phyloP scores from a whole-genome alignment of 1,140 invertebrate species.

The Bombyx mori region DNA sequence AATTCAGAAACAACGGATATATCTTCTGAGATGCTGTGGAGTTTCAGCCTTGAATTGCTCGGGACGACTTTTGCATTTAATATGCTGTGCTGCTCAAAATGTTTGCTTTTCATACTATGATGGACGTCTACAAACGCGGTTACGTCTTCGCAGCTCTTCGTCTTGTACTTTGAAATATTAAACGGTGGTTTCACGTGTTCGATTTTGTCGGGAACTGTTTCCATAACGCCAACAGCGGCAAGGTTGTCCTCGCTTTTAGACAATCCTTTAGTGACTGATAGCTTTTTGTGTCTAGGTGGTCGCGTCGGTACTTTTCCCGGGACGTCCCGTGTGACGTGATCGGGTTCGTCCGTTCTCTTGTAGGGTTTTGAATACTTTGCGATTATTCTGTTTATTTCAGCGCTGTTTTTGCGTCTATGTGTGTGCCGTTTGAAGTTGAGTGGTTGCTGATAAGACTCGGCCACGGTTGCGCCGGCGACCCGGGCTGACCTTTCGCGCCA shows the following conservation, averaged over 20 bases:
- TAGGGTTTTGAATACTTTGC: slow-evolving; percentile 61
- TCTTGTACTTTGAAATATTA: slow-evolving; percentile 48
- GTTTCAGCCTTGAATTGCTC: slow-evolving; percentile 23
- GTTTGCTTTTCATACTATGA: slow-evolving; percentile 42
- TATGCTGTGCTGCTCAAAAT: slow-evolving; percentile 58
- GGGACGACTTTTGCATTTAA: slow-evolving; percentile 38
- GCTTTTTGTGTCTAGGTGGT: slow-evolving; percentile 48
- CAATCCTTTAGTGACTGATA: slow-evolving; percentile 33
- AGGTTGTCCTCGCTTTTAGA: slow-evolving; percentile 61
- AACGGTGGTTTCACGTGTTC: slow-evolving; percentile 21
- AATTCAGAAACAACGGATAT: slow-evolving; percentile 29
- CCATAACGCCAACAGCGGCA: slow-evolving; percentile 38
- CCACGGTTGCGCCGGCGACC: slow-evolving; percentile 56
- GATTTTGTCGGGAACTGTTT: slow-evolving; percentile 31
- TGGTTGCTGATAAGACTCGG: slow-evolving; percentile 65
- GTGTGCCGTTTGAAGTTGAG: slow-evolving; percentile 62
- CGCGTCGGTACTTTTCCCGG: slow-evolving; percentile 34
- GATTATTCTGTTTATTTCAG: slow-evolving; percentile 68
- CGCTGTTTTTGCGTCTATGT: slow-evolving; percentile 64
- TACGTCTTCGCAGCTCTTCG: slow-evolving; percentile 59
- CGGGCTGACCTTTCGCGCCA: slow-evolving; percentile 63
- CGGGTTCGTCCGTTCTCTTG: slow-evolving; percentile 45
- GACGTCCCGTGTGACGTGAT: slow-evolving; percentile 22
- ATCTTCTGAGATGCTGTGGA: slow-evolving; percentile 53
- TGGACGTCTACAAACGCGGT: slow-evolving; percentile 52